Evolutionary conservation across 2,888 invertebrate genomes (phyloP), one percentile per base, ranked within the genome.

Genomic region (Chouioia cunea): DNA sequence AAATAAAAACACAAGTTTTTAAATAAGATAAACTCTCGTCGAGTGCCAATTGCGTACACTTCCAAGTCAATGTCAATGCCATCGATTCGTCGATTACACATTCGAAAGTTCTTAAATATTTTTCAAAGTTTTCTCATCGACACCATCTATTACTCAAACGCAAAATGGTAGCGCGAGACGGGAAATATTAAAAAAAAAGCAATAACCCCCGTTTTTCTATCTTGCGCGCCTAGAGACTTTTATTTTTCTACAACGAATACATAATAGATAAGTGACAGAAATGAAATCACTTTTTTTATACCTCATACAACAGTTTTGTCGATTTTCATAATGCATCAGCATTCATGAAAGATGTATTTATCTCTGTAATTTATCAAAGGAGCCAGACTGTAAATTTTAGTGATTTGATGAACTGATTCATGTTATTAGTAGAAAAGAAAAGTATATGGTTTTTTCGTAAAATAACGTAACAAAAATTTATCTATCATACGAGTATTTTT

Each of bases 191-290:
- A 57, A 20, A 62, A 65, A 65, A 27, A 43, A 71, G 65, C 62
- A 73, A 73, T 71, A 73, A 68, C 68, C 62, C 71, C 67, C 63
- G n/a, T 68, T 71, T 71, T 73, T 64, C 20, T 68, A 54, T 68
- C 66, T 74, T 66, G 70, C 64, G 70, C 64, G 70, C 59, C 20
- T 59, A 68, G 65, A 70, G 70, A 67, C 74, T 67, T 74, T 74
- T 70, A 74, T 74, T 74, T 74, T 74, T 73, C 62, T 73, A 74
- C 74, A 74, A 74, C 74, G 74, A 74, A 74, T 70, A 60, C 70
- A 70, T 70, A 73, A 73, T 70, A 68, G 72, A 47, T 74, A 72
- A 69, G 63, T 60, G 66, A 69, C 63, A 59, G 15, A 50, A 70
- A 60, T 53, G 66, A 22, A 22, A 44, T 53, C 52, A 66, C 44